Evolutionary conservation across 2,888 invertebrate genomes (phyloP).

Genomic region (Polia nebulosa): DNA sequence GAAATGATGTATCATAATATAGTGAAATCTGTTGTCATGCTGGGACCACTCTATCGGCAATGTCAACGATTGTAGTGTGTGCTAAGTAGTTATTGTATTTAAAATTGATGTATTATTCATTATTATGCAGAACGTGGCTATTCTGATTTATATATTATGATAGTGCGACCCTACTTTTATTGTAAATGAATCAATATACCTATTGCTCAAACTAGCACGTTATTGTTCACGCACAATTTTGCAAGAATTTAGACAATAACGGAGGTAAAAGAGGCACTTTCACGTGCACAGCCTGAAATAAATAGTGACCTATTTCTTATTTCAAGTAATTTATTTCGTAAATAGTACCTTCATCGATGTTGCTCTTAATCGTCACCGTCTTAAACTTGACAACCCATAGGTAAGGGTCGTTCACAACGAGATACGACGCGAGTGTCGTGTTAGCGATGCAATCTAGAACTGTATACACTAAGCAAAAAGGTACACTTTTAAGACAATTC

Average conservation of each 20-base stretch:
- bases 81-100: not conserved
- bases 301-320: slow-evolving; percentile 13
- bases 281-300: slow-evolving; percentile 34
- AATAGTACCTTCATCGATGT: not conserved
- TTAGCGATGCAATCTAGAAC: no score
- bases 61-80: not conserved
- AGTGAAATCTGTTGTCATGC: slow-evolving; percentile 4
- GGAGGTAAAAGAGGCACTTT: slow-evolving; percentile 2
- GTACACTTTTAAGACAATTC: no score
- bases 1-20: no score
- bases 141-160: not conserved
- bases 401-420: no score
- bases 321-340: not conserved
- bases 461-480: no score
- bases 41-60: slow-evolving; percentile 1
- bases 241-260: slow-evolving; percentile 6
- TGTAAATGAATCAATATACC: slow-evolving; percentile 9
- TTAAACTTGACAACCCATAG: no score
- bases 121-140: no score
- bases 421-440: no score
- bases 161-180: not conserved
- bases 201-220: slow-evolving; percentile 15
- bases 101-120: not conserved
- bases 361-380: not conserved
- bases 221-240: slow-evolving; percentile 28